These are phyloP conservation scores for Sinohyriopsis cumingii DNA, from an alignment of 2,888 invertebrate genomes.

Conservation along the genomic window DNA sequence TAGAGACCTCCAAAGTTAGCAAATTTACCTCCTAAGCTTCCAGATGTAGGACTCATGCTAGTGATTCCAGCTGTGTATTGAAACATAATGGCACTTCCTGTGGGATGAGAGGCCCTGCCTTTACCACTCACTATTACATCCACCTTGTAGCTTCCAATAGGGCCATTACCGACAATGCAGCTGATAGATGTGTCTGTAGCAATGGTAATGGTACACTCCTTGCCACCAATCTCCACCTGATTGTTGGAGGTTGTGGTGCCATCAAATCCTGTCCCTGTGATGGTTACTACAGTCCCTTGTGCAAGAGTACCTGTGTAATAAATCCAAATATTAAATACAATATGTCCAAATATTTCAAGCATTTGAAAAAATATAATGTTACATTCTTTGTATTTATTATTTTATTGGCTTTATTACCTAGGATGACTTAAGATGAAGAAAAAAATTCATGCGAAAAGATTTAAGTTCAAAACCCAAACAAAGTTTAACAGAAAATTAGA, in stretches of 20 bases:
- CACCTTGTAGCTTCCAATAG: slow-evolving; percentile 42
- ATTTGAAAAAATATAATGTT: too few relatives aligned
- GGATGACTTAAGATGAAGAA: too few relatives aligned
- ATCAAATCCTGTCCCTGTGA: slow-evolving; percentile 56
- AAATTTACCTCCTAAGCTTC: slow-evolving; percentile 42
- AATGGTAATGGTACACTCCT: slow-evolving; percentile 43
- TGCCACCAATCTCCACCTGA: slow-evolving; percentile 51
- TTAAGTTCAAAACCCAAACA: too few relatives aligned
- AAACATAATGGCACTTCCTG: slow-evolving; percentile 30
- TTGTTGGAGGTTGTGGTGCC: slow-evolving; percentile 36
- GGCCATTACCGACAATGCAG: slow-evolving; percentile 52
- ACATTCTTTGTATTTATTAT: too few relatives aligned
- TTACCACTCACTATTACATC: slow-evolving; percentile 36
- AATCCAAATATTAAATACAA: too few relatives aligned
- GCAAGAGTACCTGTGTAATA: slow-evolving; percentile 4
- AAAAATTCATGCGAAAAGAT: too few relatives aligned
- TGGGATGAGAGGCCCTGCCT: slow-evolving; percentile 31
- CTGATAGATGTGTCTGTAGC: slow-evolving; percentile 41
- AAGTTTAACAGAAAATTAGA: too few relatives aligned
- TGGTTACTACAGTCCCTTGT: slow-evolving; percentile 40
- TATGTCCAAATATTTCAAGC: too few relatives aligned
- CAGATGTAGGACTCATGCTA: slow-evolving; percentile 31
- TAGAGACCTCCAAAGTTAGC: too few relatives aligned
- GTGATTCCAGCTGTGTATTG: slow-evolving; percentile 36
- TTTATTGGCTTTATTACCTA: too few relatives aligned